Evolutionary conservation across 2,113 vertebrate genomes (phyloP).

Genomic region (Rhineura floridana): DNA sequence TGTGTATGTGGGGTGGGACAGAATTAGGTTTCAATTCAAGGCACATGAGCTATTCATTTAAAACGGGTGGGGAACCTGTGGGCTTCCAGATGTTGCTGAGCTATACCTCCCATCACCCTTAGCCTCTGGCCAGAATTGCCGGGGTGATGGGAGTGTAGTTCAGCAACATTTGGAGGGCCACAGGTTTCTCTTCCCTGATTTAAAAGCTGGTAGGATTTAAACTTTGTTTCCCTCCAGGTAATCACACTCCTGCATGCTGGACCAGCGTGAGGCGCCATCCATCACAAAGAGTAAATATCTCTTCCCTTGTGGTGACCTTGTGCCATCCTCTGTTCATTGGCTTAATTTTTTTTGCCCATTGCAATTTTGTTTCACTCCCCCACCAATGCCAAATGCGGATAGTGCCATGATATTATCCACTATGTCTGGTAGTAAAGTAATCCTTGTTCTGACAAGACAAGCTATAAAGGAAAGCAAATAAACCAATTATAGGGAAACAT

Average conservation of each 20-base stretch:
- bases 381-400: not conserved
- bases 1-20: not conserved
- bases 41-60: no score
- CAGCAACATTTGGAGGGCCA: no score
- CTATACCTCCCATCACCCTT: no score
- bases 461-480: constrained; percentile 50
- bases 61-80: no score
- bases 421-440: not conserved
- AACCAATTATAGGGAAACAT: constrained; percentile 35
- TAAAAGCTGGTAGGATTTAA: not conserved
- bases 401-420: not conserved
- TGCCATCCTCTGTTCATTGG: not conserved
- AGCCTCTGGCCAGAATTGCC: no score
- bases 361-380: not conserved
- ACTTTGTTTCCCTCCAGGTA: not conserved
- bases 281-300: not conserved
- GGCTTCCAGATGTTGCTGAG: no score
- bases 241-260: not conserved
- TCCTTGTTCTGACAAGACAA: constrained; percentile 30
- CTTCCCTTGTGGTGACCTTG: not conserved
- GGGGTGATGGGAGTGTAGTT: no score
- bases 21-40: not conserved
- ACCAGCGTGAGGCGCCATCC: not conserved
- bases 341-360: not conserved
- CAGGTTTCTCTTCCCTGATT: not conserved